These are phyloP conservation scores for Ditula angustiorana DNA, from an alignment of 2,888 invertebrate genomes.

Conservation along the genomic window DNA sequence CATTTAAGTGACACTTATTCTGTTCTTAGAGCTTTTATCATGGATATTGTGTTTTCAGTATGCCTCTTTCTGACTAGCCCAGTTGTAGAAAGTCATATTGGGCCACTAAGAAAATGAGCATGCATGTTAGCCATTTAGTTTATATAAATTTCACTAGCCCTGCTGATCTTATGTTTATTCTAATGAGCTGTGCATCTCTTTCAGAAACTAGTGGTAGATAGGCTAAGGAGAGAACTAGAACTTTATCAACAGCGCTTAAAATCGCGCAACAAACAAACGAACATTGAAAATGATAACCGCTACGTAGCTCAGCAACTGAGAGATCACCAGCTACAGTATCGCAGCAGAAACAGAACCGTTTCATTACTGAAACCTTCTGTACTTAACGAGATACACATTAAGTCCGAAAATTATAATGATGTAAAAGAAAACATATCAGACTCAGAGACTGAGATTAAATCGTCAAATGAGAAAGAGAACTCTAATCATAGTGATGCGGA, in stretches of 20 bases:
- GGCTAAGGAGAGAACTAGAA: slow-evolving; percentile 84
- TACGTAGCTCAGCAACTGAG: slow-evolving; percentile 77
- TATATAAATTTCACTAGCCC: no score
- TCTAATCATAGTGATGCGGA: slow-evolving; percentile 68
- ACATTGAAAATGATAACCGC: slow-evolving; percentile 75
- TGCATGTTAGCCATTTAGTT: no score
- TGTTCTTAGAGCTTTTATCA: no score
- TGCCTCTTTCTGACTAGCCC: no score
- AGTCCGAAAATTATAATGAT: slow-evolving; percentile 69
- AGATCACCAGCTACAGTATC: slow-evolving; percentile 74
- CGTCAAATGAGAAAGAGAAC: slow-evolving; percentile 70
- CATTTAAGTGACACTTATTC: no score
- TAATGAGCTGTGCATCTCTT: slow-evolving; percentile 45
- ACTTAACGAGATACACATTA: slow-evolving; percentile 77
- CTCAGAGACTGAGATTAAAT: slow-evolving; percentile 69
- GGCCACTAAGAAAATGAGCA: no score
- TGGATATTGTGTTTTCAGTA: no score
- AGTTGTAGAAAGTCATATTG: no score
- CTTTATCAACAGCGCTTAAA: slow-evolving; percentile 79
- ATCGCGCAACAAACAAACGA: slow-evolving; percentile 73
- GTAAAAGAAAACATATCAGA: slow-evolving; percentile 67
- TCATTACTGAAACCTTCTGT: slow-evolving; percentile 79
- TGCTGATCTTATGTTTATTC: slow-evolving; percentile 12
- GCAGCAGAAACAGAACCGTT: slow-evolving; percentile 65
- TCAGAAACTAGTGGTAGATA: slow-evolving; percentile 85